phyloP scores from a whole-genome alignment of 2,888 invertebrate species.

The Catocala nupta region DNA sequence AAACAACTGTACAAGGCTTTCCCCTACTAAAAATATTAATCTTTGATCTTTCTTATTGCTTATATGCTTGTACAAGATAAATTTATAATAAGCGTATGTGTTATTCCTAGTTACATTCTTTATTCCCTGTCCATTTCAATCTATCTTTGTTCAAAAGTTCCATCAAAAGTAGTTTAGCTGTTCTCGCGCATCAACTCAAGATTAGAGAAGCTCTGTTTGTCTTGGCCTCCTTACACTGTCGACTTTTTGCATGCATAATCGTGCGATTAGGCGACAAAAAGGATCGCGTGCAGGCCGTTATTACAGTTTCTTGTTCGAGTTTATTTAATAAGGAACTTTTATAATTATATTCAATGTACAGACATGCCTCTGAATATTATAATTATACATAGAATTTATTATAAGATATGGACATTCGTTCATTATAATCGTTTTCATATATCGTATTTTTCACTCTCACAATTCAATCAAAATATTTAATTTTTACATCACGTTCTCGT shows the following conservation, averaged over 20 bases:
- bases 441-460: conserved; percentile 21
- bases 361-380: conserved; percentile 28
- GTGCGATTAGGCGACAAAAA: too few species aligned
- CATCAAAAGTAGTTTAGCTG: background rate
- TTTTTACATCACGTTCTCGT: conserved; percentile 23
- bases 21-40: conserved; percentile 8
- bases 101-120: conserved; percentile 8
- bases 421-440: conserved; percentile 41
- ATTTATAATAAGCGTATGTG: conserved; percentile 16
- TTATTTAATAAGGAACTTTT: conserved; percentile 10
- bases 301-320: background rate
- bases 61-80: conserved; percentile 4
- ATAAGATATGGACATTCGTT: conserved; percentile 68
- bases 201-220: conserved; percentile 2
- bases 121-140: conserved; percentile 15
- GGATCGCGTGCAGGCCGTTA: background rate
- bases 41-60: conserved; percentile 11
- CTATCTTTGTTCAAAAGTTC: background rate
- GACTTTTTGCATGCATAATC: background rate
- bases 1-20: background rate
- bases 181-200: background rate
- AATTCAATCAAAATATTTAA: conserved; percentile 31
- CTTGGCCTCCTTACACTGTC: background rate
- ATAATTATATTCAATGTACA: conserved; percentile 27
- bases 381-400: conserved; percentile 48